Evolutionary conservation across 2,113 vertebrate species (phyloP).

Genomic region (Rousettus leschenaultii): DNA sequence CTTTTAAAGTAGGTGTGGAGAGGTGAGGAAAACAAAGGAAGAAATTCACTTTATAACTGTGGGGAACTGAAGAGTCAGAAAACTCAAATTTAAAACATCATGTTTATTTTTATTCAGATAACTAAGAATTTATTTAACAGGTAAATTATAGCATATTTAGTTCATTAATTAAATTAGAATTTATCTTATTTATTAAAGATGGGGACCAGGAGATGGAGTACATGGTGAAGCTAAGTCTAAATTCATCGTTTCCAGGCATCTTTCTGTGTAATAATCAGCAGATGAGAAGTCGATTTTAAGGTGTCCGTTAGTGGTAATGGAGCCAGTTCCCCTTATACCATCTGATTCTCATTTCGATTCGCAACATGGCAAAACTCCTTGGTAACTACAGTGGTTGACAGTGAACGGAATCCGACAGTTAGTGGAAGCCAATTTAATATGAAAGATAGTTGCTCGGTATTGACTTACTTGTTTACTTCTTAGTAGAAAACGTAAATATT

Average conservation of each 20-base stretch:
- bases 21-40: neutral
- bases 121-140: neutral
- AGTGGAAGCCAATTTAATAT: no score
- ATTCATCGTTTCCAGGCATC: neutral
- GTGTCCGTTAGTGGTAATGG: neutral
- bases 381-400: neutral
- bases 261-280: neutral
- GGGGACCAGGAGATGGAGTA: neutral
- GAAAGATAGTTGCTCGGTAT: neutral
- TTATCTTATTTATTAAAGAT: neutral
- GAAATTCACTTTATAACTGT: neutral
- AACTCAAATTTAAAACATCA: neutral
- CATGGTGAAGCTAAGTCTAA: neutral
- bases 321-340: neutral
- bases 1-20: neutral
- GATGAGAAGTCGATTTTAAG: neutral
- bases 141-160: neutral
- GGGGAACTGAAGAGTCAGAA: neutral
- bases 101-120: neutral
- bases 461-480: neutral
- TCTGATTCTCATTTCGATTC: neutral
- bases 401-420: rapidly evolving
- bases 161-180: neutral
- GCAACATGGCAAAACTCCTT: neutral
- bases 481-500: neutral